Percentiles rank a stretch among this genome's conserved stretches.
Evolutionary conservation across 2,888 invertebrate genomes (phyloP).

Genomic region (Ectropis crepuscularia): DNA sequence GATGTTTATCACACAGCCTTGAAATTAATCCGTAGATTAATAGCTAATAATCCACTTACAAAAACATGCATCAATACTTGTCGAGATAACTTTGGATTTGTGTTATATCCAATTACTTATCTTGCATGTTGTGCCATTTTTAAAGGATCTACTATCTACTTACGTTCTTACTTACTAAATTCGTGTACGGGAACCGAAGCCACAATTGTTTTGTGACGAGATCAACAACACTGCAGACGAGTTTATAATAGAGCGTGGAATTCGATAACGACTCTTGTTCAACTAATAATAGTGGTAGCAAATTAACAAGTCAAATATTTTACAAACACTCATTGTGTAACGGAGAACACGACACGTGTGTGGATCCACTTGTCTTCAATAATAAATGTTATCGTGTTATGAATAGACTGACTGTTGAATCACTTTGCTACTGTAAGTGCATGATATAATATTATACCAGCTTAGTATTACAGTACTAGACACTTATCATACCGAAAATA

Average conservation of each 20-base stretch:
- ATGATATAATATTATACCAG: slow-evolving; percentile 34
- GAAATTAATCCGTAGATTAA: slow-evolving; percentile 51
- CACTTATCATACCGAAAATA: not conserved
- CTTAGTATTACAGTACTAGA: not conserved
- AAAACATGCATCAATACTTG: slow-evolving; percentile 47
- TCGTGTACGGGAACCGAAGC: too few species aligned
- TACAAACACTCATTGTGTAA: slow-evolving; percentile 55
- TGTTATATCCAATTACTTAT: slow-evolving; percentile 2
- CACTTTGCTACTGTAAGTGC: slow-evolving; percentile 47
- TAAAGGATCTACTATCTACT: too few species aligned
- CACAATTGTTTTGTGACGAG: too few species aligned
- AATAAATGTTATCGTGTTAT: slow-evolving; percentile 48
- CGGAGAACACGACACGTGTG: slow-evolving; percentile 50
- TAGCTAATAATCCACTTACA: slow-evolving; percentile 54
- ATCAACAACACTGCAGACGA: not conserved
- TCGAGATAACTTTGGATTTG: slow-evolving; percentile 38
- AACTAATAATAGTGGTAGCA: slow-evolving; percentile 41
- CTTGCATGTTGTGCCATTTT: not conserved
- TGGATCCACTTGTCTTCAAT: slow-evolving; percentile 52
- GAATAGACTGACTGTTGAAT: slow-evolving; percentile 52
- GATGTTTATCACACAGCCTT: slow-evolving; percentile 47
- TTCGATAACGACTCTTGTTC: slow-evolving; percentile 35
- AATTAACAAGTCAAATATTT: slow-evolving; percentile 59
- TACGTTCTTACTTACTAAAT: too few species aligned
- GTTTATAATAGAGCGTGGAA: slow-evolving; percentile 25